Evolutionary conservation across 2,888 invertebrate genomes (phyloP).

Genomic region (Xanthorhoe designata): DNA sequence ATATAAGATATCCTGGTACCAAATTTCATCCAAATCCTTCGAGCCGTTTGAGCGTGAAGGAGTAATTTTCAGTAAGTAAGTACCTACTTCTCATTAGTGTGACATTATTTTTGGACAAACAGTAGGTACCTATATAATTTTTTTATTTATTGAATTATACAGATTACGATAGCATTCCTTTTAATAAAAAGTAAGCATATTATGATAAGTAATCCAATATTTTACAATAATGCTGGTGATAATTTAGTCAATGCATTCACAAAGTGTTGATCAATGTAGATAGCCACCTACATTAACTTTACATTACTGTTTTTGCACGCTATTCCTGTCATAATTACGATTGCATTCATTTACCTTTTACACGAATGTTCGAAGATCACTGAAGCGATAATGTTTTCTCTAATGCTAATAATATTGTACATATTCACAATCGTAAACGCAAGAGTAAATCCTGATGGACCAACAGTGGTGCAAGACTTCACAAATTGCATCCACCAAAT

Average conservation of each 20-base stretch:
- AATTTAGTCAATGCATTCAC: slow-evolving; percentile 16
- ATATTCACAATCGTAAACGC: slow-evolving; percentile 40
- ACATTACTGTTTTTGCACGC: slow-evolving; percentile 30
- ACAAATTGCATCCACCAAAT: slow-evolving; percentile 60
- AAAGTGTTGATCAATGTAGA: slow-evolving; percentile 58
- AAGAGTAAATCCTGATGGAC: slow-evolving; percentile 59
- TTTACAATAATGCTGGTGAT: neutral
- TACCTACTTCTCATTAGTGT: no score
- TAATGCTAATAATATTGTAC: slow-evolving; percentile 42
- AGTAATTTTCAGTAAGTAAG: no score
- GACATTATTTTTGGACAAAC: no score
- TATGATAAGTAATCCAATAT: neutral
- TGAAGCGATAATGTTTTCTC: slow-evolving; percentile 31
- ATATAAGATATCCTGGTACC: no score
- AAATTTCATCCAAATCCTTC: no score
- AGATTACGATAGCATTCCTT: no score
- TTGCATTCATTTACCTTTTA: slow-evolving; percentile 22
- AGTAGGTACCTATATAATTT: no score
- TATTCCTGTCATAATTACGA: slow-evolving; percentile 22
- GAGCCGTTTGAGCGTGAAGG: no score
- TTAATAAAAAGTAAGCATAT: neutral
- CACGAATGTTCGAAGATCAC: slow-evolving; percentile 23
- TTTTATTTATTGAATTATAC: no score
- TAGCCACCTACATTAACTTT: slow-evolving; percentile 43
- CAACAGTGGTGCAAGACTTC: slow-evolving; percentile 63